These are phyloP conservation scores for Antheraea mylitta DNA, from an alignment of 1,140 invertebrate species.

Conservation along the genomic window DNA sequence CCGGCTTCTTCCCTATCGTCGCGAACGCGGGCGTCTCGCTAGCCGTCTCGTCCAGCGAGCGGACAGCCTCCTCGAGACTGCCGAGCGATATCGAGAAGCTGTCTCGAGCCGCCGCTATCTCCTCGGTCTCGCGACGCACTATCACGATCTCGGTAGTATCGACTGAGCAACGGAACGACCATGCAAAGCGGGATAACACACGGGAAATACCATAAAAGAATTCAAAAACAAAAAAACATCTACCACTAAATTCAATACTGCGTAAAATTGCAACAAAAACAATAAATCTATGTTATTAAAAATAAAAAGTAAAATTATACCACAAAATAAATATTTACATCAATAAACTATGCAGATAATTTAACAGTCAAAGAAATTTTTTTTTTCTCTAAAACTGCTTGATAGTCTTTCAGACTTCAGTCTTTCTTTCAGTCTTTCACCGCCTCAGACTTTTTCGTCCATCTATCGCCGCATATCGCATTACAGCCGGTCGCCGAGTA, in stretches of 20 bases:
- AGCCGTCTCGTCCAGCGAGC: conserved; percentile 63
- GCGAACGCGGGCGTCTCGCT: conserved; percentile 54
- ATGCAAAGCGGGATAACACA: conserved; percentile 52
- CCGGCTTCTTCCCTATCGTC: conserved; percentile 72
- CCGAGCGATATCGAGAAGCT: conserved; percentile 68
- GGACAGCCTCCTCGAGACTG: conserved; percentile 70
- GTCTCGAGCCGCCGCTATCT: conserved; percentile 63
- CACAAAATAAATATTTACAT: too few species aligned
- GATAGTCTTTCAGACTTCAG: too few species aligned
- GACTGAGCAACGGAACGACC: conserved; percentile 42
- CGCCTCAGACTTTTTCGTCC: too few species aligned
- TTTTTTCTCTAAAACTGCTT: too few species aligned
- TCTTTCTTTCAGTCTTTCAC: too few species aligned
- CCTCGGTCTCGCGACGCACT: conserved; percentile 50
- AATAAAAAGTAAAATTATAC: too few species aligned
- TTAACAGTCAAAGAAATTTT: too few species aligned
- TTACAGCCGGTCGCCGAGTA: too few species aligned
- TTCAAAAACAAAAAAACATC: background rate
- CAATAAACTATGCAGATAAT: too few species aligned
- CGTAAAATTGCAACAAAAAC: too few species aligned
- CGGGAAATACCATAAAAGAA: conserved; percentile 19
- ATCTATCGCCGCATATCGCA: too few species aligned
- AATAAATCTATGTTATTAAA: too few species aligned
- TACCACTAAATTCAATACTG: background rate
- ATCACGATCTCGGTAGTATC: conserved; percentile 64